These are phyloP conservation scores for Laupala kohalensis DNA, from an alignment of 1,140 invertebrate species.

Conservation along the genomic window DNA sequence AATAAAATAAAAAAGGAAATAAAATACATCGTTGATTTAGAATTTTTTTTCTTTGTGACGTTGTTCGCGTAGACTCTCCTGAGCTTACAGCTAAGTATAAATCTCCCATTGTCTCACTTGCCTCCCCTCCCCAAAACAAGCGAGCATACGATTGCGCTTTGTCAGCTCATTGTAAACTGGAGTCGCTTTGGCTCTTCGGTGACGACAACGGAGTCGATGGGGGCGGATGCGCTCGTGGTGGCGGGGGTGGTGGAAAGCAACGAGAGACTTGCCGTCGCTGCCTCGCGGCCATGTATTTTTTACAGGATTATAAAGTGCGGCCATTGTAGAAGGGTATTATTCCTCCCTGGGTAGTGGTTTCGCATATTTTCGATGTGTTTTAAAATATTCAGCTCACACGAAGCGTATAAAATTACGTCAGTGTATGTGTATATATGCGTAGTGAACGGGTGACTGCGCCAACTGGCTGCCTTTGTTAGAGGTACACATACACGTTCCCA, in stretches of 20 bases:
- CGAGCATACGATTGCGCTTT: neutral
- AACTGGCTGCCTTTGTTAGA: neutral
- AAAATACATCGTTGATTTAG: neutral
- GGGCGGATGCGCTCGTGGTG: too few species aligned
- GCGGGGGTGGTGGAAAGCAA: too few species aligned
- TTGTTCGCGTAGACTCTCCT: neutral
- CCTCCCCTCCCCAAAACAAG: too few species aligned
- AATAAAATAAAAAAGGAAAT: too few species aligned
- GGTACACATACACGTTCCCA: neutral
- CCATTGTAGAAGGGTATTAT: neutral
- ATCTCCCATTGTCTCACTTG: neutral
- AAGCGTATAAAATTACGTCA: neutral
- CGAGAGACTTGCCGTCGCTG: too few species aligned
- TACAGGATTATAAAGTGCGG: neutral
- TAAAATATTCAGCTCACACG: neutral
- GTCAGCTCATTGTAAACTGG: neutral
- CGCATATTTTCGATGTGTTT: neutral
- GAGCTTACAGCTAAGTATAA: neutral
- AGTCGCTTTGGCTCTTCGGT: neutral
- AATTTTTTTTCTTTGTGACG: neutral
- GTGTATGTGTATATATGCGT: neutral
- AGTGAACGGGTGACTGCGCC: neutral
- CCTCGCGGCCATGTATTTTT: neutral
- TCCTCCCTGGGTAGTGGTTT: neutral
- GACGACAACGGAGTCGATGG: neutral